Evolutionary conservation across 2,113 vertebrate species (phyloP).

Genomic region (Calyptommatus sinebrachiatus): DNA sequence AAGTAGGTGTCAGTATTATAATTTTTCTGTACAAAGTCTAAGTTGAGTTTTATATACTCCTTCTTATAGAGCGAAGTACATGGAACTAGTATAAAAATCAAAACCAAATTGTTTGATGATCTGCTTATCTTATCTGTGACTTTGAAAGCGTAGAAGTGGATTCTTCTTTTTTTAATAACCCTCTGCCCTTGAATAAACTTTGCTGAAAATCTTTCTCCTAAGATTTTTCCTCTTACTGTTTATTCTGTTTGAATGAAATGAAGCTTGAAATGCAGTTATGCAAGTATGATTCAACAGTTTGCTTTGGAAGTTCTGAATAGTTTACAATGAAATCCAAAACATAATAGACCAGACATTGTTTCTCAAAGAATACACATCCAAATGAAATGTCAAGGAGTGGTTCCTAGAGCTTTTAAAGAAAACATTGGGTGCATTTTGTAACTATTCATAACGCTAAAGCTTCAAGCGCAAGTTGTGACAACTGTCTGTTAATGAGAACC

Average conservation of each 20-base stretch:
- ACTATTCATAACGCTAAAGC: too few relatives aligned
- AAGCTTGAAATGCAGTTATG: conserved; percentile 13
- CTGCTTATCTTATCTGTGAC: conserved; percentile 22
- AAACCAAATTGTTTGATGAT: not conserved
- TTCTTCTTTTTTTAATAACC: not conserved
- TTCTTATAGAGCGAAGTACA: not conserved
- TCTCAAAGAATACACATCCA: not conserved
- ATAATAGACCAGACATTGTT: conserved; percentile 3
- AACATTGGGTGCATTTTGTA: not conserved
- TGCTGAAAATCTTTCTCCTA: not conserved
- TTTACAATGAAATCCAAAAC: conserved; percentile 3
- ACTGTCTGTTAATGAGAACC: too few relatives aligned
- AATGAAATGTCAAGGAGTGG: not conserved
- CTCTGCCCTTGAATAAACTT: not conserved
- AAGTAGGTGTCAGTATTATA: not conserved
- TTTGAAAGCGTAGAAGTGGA: not conserved
- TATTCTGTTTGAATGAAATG: not conserved
- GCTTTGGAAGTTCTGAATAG: not conserved
- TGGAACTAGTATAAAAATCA: conserved; percentile 5
- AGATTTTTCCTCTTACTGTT: conserved; percentile 18
- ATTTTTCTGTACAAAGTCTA: not conserved
- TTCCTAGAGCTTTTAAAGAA: not conserved
- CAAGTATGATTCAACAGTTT: conserved; percentile 32
- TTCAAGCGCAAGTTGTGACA: too few relatives aligned
- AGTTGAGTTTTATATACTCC: not conserved